Conservation (phyloP, 2,888 invertebrate genomes). For the Globia sparganii region DNA sequence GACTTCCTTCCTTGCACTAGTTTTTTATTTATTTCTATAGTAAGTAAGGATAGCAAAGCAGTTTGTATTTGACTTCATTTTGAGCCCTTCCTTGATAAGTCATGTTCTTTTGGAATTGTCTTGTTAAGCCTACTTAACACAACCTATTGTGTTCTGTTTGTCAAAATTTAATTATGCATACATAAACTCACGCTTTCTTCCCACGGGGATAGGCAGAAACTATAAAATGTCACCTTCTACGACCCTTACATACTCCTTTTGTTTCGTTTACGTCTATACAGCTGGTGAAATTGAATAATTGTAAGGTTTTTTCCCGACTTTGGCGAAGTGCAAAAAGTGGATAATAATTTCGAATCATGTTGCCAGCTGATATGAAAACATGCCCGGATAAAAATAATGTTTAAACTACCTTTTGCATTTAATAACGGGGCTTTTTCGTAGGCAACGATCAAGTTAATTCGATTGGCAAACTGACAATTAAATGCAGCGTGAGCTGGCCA, state of each 20-base stretch:
- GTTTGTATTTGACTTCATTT: constrained; percentile 2
- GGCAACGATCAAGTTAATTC: too few species aligned
- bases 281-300: neutral
- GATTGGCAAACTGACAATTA: neutral
- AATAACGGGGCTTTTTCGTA: neutral
- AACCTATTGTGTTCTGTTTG: too few species aligned
- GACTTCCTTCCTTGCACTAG: constrained; percentile 81
- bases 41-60: constrained; percentile 72
- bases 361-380: neutral
- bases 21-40: constrained; percentile 75
- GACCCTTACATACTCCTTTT: too few species aligned
- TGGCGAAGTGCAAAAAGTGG: neutral
- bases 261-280: too few species aligned
- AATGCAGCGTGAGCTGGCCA: neutral
- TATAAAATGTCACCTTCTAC: too few species aligned
- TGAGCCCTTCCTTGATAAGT: neutral
- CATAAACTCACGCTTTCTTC: too few species aligned
- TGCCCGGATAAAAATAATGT: neutral
- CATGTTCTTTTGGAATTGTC: neutral
- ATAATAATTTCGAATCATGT: neutral
- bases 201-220: too few species aligned
- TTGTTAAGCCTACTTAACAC: too few species aligned
- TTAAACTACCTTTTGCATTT: neutral
- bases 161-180: too few species aligned
- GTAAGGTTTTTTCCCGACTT: neutral